A percentile compares a stretch with the other conserved stretches of the same genome.
phyloP scores from a whole-genome alignment of 2,113 vertebrate species.

The Asarcornis scutulata region DNA sequence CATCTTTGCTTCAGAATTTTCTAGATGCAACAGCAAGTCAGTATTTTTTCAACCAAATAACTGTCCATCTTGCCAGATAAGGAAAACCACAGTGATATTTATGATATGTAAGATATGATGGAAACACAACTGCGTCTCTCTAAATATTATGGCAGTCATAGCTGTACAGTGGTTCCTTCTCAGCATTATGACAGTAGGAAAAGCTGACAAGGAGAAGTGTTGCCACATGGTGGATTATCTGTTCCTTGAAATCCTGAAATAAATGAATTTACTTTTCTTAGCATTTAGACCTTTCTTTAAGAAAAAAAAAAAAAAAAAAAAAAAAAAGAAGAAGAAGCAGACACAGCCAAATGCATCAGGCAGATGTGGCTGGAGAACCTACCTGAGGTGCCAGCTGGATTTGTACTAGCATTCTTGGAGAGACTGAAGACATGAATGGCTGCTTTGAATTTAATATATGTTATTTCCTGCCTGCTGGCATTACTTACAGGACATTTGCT shows the following conservation, averaged over 20 bases:
- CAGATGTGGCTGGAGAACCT: constrained; percentile 75
- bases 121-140: not conserved
- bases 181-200: constrained; percentile 30
- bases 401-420: constrained; percentile 70
- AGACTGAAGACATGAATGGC: constrained; percentile 60
- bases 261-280: constrained; percentile 64
- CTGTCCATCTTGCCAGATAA: not conserved
- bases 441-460: constrained; percentile 72
- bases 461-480: constrained; percentile 68
- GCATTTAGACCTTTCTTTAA: constrained; percentile 37
- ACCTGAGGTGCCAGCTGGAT: constrained; percentile 77
- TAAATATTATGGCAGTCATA: not conserved
- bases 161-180: not conserved
- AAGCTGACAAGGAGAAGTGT: constrained; percentile 29
- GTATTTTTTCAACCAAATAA: not conserved
- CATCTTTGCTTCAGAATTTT: not conserved
- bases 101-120: not conserved
- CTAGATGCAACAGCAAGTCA: not conserved
- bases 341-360: constrained; percentile 72
- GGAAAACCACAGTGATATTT: not conserved
- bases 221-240: constrained; percentile 68
- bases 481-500: constrained; percentile 45
- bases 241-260: constrained; percentile 60
- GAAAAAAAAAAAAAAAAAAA: not conserved
- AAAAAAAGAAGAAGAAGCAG: not conserved